These are phyloP conservation scores for Sapajus apella DNA, from an alignment of 2,113 vertebrate species.

Conservation along the genomic window DNA sequence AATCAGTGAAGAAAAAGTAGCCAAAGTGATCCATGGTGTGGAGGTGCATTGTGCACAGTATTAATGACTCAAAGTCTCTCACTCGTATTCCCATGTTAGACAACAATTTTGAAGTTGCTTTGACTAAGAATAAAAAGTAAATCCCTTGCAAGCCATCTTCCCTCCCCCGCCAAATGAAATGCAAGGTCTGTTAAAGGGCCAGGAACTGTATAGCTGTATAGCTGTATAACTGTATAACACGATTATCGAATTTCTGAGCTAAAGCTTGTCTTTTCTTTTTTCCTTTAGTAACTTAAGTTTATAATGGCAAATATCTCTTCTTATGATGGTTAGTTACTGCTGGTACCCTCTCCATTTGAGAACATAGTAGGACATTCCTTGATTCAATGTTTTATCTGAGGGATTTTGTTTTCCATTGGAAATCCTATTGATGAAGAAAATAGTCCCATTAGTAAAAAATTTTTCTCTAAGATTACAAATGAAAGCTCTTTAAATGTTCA, in stretches of 20 bases:
- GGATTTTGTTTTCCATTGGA: not conserved
- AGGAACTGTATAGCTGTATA: not conserved
- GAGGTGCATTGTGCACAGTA: rapidly evolving
- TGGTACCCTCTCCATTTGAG: not conserved
- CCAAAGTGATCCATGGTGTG: not conserved
- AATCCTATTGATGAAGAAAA: not conserved
- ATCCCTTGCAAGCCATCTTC: not conserved
- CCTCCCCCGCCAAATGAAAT: not conserved
- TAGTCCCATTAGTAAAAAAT: not conserved
- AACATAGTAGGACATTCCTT: not conserved
- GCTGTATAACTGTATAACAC: no score
- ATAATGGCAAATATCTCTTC: not conserved
- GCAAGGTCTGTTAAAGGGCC: not conserved
- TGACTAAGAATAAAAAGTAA: not conserved
- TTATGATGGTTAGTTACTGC: not conserved
- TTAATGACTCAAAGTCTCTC: not conserved
- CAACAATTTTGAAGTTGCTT: not conserved
- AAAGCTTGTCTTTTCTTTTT: not conserved
- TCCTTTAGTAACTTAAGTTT: not conserved
- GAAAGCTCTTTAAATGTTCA: not conserved
- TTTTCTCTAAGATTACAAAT: not conserved
- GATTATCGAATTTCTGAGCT: not conserved
- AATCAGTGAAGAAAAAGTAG: not conserved
- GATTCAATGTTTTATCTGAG: not conserved
- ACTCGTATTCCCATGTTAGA: not conserved